Conservation (phyloP, 2,113 vertebrate species). For the Passer montanus region DNA sequence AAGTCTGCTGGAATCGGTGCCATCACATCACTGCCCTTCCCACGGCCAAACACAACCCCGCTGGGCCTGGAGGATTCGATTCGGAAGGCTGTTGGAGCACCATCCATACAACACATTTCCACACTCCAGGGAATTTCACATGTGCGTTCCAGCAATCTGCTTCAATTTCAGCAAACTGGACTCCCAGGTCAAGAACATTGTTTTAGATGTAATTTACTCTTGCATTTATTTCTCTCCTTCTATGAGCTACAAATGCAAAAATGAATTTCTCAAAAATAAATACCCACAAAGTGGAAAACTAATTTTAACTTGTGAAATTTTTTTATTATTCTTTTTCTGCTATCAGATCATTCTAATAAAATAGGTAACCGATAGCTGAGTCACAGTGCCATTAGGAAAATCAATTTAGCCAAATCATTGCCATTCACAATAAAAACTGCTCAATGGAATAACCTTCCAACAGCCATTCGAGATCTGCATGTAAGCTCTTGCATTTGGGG, state of each 20-base stretch:
- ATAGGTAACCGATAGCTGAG: background rate
- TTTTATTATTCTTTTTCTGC: background rate
- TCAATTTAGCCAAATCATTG: background rate
- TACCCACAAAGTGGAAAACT: background rate
- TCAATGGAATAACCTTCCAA: background rate
- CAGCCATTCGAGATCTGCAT: background rate
- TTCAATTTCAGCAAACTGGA: background rate
- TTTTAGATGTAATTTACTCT: background rate
- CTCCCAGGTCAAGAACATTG: background rate
- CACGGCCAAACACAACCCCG: background rate
- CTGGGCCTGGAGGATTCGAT: background rate
- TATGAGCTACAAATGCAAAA: background rate
- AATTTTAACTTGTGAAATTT: background rate
- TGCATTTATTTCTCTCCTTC: background rate
- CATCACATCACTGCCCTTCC: background rate
- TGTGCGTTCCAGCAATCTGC: background rate
- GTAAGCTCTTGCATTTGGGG: background rate
- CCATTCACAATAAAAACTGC: background rate
- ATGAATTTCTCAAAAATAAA: background rate
- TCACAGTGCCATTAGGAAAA: background rate
- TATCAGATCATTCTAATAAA: background rate
- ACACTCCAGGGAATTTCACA: background rate
- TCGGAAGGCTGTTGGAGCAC: background rate
- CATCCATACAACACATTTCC: accelerated
- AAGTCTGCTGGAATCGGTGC: background rate